These are phyloP conservation scores for Heterodera filipjevi DNA, from an alignment of 2,888 invertebrate genomes.

Conservation along the genomic window DNA sequence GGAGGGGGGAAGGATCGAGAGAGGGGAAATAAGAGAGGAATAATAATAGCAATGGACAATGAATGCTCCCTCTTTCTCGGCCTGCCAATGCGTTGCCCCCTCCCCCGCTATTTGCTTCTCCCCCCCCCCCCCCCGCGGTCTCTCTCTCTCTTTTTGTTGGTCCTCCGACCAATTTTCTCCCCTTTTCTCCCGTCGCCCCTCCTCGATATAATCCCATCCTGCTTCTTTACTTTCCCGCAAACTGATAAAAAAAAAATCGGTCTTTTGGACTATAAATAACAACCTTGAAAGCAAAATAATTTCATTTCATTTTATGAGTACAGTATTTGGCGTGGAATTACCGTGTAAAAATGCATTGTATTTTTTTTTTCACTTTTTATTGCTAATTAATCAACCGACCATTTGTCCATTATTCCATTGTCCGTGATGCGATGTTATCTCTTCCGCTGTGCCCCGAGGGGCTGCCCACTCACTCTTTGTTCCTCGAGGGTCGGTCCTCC, in stretches of 20 bases:
- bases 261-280: too few relatives aligned
- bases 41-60: background rate
- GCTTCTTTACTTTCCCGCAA: background rate
- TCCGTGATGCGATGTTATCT: constrained; percentile 1
- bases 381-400: background rate
- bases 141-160: background rate
- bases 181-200: background rate
- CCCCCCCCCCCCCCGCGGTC: background rate
- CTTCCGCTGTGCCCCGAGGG: background rate
- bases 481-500: background rate
- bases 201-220: background rate
- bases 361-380: background rate
- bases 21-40: background rate
- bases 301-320: too few relatives aligned
- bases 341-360: background rate
- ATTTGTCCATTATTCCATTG: background rate
- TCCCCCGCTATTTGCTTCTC: background rate
- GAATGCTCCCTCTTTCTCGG: background rate
- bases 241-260: background rate
- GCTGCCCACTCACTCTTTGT: background rate
- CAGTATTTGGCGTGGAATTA: background rate
- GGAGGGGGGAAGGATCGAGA: background rate
- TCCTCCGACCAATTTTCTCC: background rate
- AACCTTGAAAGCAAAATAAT: too few relatives aligned
- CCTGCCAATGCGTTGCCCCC: background rate